A percentile compares a stretch with the other conserved stretches of the same genome.
Conservation (phyloP, 2,797 vertebrate species). For the Sparus aurata region DNA sequence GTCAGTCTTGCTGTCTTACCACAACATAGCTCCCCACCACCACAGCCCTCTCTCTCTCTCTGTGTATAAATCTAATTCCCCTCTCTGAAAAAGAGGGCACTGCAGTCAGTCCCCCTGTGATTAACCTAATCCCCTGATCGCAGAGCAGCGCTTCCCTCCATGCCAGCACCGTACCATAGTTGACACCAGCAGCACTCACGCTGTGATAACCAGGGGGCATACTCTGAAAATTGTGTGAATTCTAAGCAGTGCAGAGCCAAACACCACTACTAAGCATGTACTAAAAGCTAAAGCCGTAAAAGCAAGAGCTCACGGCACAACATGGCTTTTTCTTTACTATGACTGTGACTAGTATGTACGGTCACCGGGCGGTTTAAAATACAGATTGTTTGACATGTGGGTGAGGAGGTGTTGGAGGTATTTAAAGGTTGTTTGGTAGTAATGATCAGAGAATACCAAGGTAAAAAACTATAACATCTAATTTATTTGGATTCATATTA, state of each 20-base stretch:
- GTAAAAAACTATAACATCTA: neutral
- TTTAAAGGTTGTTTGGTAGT: neutral
- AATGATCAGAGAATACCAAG: neutral
- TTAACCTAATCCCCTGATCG: slow-evolving; percentile 72
- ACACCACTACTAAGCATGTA: slow-evolving; percentile 1
- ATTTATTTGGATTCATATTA: neutral
- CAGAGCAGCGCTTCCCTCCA: slow-evolving; percentile 46
- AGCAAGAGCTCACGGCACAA: neutral
- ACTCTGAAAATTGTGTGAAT: slow-evolving; percentile 20
- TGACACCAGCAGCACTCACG: slow-evolving; percentile 60
- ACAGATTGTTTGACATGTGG: neutral
- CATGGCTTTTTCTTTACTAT: neutral
- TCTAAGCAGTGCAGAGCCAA: slow-evolving; percentile 12
- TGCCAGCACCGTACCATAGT: slow-evolving; percentile 40
- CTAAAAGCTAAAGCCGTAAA: neutral
- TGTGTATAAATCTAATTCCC: slow-evolving; percentile 55
- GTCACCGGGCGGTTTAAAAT: neutral
- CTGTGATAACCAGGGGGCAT: slow-evolving; percentile 44
- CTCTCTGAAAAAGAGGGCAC: slow-evolving; percentile 66
- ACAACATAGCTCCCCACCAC: slow-evolving; percentile 1
- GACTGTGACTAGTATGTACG: neutral
- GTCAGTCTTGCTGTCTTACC: slow-evolving; percentile 18
- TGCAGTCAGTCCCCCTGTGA: slow-evolving; percentile 65
- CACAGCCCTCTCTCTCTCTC: neutral
- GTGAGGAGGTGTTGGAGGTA: neutral